Evolutionary conservation across 2,797 vertebrate species (phyloP).

Genomic region (Gymnopithys bicolor): DNA sequence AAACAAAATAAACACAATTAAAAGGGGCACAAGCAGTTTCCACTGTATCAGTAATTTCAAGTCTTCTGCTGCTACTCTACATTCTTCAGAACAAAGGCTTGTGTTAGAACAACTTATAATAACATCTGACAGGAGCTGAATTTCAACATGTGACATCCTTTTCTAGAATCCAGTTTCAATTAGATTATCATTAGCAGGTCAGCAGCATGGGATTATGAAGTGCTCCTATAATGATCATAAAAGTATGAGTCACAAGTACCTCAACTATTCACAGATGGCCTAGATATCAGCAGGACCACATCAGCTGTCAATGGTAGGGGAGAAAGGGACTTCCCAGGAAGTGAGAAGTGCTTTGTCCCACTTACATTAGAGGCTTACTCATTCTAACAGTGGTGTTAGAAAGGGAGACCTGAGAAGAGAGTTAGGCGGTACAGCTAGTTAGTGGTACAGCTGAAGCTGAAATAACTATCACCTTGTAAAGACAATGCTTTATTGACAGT

Average conservation of each 20-base stretch:
- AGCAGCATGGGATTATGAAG: background rate
- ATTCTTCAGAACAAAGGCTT: background rate
- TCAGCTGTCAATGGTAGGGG: background rate
- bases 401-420: background rate
- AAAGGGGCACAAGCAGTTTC: background rate
- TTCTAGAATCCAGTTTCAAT: background rate
- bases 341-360: background rate
- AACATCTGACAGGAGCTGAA: background rate
- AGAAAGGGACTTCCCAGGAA: background rate
- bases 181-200: background rate
- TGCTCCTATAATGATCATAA: fast-evolving
- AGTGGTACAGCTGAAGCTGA: background rate
- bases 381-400: background rate
- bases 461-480: background rate
- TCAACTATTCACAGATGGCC: background rate
- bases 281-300: background rate
- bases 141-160: background rate
- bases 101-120: background rate
- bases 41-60: background rate
- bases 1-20: background rate
- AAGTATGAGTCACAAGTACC: background rate
- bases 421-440: background rate
- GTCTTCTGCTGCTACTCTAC: background rate
- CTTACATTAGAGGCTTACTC: background rate
- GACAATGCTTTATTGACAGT: background rate